Evolutionary conservation across 2,888 invertebrate genomes (phyloP), one percentile per base, ranked within the genome.

Genomic region (Drosophila demipolita): DNA sequence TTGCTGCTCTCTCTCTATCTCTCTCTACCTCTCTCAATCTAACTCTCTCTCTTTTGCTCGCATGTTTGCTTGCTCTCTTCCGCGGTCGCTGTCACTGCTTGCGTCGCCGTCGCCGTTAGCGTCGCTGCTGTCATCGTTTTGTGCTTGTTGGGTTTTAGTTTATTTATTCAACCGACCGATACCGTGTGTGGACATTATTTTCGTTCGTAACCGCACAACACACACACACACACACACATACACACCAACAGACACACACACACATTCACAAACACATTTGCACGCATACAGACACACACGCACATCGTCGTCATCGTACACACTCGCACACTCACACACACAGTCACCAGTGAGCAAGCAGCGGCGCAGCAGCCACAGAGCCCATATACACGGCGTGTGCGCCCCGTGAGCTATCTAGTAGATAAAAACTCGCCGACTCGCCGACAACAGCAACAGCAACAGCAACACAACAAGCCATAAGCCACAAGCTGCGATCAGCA

Each of bases 161-260:
- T 92, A 92, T 93, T 92, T 93, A 93, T 92, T 92, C 92, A 91
- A 91, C 89, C 92, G 93, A 91, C 91, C 90, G 92, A 93, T 92
- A 90, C 91, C 91, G 92, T 90, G 91, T 91, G 92, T 91, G 92
- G 92, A 92, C 93, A 92, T 91, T 92, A 90, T 91, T 92, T 92
- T 89, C 91, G 91, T 90, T 89, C 91, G 89, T 89, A 86, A 73
- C 80, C 80, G 74, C 82, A 83, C 80, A 90, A 87, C 83, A 77
- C 81, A 72, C 83, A 78, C 78, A 73, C 53, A 73, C 71, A 75
- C 70, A 68, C 54, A 55, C 65, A 35, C 54, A 65, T 48, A 35
- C 59, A 65, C 52, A 55, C 29, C 5, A 29, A 36, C 35, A 36
- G 11, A 36, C 29, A 42, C 12, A 45, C 23, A 48, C 1, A 12